Base-by-base conservation (phyloP, 92 coral and sea anemone genomes). In the Parazoanthus atlanticus region DNA sequence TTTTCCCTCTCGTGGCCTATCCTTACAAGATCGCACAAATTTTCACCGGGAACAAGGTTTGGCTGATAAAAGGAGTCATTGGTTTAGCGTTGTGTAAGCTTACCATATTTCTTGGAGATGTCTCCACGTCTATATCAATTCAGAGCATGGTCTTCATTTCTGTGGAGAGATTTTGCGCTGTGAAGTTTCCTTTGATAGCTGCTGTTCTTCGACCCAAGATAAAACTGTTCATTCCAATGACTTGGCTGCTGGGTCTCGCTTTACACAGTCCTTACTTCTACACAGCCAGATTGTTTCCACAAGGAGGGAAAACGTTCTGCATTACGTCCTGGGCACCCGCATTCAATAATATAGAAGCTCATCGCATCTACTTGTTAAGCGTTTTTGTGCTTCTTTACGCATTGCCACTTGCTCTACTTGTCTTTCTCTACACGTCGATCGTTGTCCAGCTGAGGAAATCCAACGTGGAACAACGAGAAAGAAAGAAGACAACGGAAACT, bases 91-190 rank as follows among this genome's bases (percentile, higher is more conserved):
- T 78, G 30, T 91, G 91, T 80, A 88, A 88, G 19, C 88, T 91
- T 6, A 81, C 88, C 31, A 58, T 86, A 30, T 82, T 91, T 76
- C 58, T 91, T 30, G 90, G 79, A 78, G 93, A 91, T 76, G 93
- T 91, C 34, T 91, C 93, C 71, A 88, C 88, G 12, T 91, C 93
- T 2, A 86, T 91, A 30, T 91, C 93, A 31, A 90, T 91, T n/a
- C 93, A 88, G 61, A 88, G 91, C 11, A 86, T 91, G 67, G 33
- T 91, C 34, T 86, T 89, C 69, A 88, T 91, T 74, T 86, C 93
- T 40, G 93, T 89, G 16, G 93, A 91, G 74, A 49, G 93, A 61
- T 91, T 91, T 49, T 91, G 89, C 34, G 93, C 88, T 33, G 93
- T 91, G 65, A 82, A 74, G 74, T 91, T 91, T 72, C 93, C 93